Conservation (phyloP, 2,113 vertebrate species). For the Forbesichthys agassizii region DNA sequence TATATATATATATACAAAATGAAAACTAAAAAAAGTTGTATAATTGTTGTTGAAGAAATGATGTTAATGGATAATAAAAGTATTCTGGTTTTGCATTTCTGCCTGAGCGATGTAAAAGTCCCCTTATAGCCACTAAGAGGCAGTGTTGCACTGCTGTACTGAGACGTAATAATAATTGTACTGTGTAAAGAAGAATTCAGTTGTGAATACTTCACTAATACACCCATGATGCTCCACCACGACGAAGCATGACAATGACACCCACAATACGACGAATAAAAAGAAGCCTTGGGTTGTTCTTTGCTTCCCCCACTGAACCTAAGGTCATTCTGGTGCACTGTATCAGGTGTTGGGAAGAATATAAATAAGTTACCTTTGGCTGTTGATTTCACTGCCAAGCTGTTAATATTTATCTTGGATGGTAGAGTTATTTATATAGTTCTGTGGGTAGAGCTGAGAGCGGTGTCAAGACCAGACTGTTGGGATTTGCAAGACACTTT, state of each 20-base stretch:
- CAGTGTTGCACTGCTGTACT: constrained; percentile 20
- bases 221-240: no score
- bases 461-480: constrained; percentile 17
- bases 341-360: neutral
- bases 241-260: no score
- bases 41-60: no score
- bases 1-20: no score
- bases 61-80: no score
- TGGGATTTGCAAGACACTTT: constrained; percentile 27
- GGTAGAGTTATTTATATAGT: constrained; percentile 1
- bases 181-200: neutral
- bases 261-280: no score
- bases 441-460: constrained; percentile 9
- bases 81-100: neutral
- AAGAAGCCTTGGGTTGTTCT: no score
- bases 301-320: neutral
- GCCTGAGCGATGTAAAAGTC: constrained; percentile 10
- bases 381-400: constrained; percentile 53
- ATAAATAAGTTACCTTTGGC: constrained; percentile 58
- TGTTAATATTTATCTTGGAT: constrained; percentile 75
- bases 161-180: neutral
- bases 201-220: neutral
- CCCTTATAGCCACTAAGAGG: constrained; percentile 31
- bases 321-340: constrained; percentile 1
- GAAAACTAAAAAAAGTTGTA: no score